Evolutionary conservation across 2,113 vertebrate species (phyloP), one percentile per base, ranked within the genome.

Genomic region (Callorhinus ursinus): DNA sequence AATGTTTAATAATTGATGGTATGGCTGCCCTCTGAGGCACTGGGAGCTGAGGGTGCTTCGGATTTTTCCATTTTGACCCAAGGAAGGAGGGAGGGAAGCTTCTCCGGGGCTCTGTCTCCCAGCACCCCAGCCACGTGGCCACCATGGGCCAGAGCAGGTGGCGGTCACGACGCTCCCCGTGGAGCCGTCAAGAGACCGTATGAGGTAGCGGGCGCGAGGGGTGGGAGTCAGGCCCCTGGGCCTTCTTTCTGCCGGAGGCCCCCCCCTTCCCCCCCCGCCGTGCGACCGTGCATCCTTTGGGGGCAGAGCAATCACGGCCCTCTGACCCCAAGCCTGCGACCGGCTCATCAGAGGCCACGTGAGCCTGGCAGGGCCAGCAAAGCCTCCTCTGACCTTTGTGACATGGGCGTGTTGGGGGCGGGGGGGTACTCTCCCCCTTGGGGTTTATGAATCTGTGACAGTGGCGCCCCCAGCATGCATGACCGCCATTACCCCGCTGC

Each of bases 121-220:
- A 1, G 33, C 33, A 33, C 19, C 4, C 1, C 51, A 26, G 59
- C 83, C 5, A 5, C 42, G 11, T 36, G 63, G 22, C 42, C 59
- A 12, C 26, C 24, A 15, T 3, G 1, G 82, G 39, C 12, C 61
- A 49, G 22, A 12, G 51, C 1, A 0, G 69, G 31, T 12, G 46
- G 90, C 46, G 5, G 31, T 16, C 19, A 0, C 5, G 26, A 15
- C 11, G 39, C 53, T 55, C 10, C 0, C 2, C 28, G 6, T 1
- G 15, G 39, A 80, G 2, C 7, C 8, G 2, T 26, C 46, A 15
- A 16, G 55, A 82, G 33, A 5, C 5, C 31, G 2, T 13, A 15
- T 61, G 22, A 59, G 71, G 53, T 4, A 2, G 31, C 1, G 7
- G 42, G 39, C 18, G 21, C 39, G 11, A 21, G 65, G 12, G 53